Base-by-base conservation (phyloP, 2,797 vertebrate species). In the Gila robusta region DNA sequence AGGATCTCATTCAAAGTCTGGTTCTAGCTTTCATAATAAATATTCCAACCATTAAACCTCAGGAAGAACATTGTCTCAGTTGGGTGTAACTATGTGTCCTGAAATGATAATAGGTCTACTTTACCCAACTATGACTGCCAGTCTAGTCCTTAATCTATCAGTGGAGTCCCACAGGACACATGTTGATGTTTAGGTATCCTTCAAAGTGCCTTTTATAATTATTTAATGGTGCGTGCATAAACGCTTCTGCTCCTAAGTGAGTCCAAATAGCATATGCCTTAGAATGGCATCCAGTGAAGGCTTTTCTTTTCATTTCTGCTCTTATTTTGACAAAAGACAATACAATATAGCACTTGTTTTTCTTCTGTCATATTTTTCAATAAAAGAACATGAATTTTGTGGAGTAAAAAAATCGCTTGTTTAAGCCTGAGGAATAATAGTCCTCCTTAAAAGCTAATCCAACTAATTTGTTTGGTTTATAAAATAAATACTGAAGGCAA, bases 161-260 rank as follows among this genome's bases (percentile, higher is more conserved):
- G 39, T 26, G 35, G 26, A 80, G 67, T 56, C 78, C 41, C 67
- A 52, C 41, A 49, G 56, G 78, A 73, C 41, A 62, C 52, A 37
- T 74, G 69, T 39, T 52, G 78, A 80, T 54, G 83, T 71, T 77
- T 72, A 81, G 39, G 39, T 52, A 52, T 49, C 72, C 56, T 52
- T 79, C 76, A 79, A 80, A 80, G 56, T 81, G 69, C 56, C 84
- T 69, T 73, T 86, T 73, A 35, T 80, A 86, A 80, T 66, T 66
- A 52, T 81, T 86, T 80, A 80, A 81, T 81, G 23, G 54, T 79
- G 64, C 41, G 32, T 72, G 54, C 77, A 81, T 79, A 73, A 80
- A 66, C 39, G 41, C 28, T 64, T 81, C 39, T 16, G 54, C 28
- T 66, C 28, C 21, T 64, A 71, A 41, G 49, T 73, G 44, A 41